phyloP scores from a whole-genome alignment of 2,888 invertebrate genomes.

The Zeuzera pyrina region DNA sequence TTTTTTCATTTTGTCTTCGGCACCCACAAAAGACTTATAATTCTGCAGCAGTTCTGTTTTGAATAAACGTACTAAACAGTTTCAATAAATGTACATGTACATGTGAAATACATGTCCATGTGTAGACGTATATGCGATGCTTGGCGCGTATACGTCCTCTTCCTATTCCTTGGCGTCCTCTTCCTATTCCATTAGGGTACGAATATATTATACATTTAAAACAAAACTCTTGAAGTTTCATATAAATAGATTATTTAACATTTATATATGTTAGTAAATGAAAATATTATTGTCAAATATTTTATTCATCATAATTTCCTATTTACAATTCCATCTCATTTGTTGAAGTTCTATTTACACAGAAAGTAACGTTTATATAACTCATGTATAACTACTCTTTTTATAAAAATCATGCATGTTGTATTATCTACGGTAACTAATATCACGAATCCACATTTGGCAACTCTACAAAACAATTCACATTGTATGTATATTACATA shows the following conservation, averaged over 20 bases:
- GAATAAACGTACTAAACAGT: too few species aligned
- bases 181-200: too few species aligned
- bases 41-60: too few species aligned
- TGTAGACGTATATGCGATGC: too few species aligned
- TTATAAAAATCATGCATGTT: conserved; percentile 17
- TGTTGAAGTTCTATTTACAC: conserved; percentile 51
- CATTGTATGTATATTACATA: conserved; percentile 6
- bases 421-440: conserved; percentile 61
- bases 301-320: conserved; percentile 43
- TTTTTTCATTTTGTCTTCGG: too few species aligned
- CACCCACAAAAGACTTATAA: too few species aligned
- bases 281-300: conserved; percentile 13
- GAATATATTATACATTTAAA: too few species aligned
- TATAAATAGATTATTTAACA: background rate
- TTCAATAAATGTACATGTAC: too few species aligned
- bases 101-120: too few species aligned
- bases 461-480: conserved; percentile 17
- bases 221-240: background rate
- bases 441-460: conserved; percentile 55
- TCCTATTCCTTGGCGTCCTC: too few species aligned
- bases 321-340: conserved; percentile 51
- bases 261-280: background rate
- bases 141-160: too few species aligned
- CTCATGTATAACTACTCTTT: too few species aligned
- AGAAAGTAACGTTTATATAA: conserved; percentile 28